Percentiles rank a stretch among this genome's conserved stretches.
Conservation (phyloP, 2,113 vertebrate genomes). For the Passer domesticus region DNA sequence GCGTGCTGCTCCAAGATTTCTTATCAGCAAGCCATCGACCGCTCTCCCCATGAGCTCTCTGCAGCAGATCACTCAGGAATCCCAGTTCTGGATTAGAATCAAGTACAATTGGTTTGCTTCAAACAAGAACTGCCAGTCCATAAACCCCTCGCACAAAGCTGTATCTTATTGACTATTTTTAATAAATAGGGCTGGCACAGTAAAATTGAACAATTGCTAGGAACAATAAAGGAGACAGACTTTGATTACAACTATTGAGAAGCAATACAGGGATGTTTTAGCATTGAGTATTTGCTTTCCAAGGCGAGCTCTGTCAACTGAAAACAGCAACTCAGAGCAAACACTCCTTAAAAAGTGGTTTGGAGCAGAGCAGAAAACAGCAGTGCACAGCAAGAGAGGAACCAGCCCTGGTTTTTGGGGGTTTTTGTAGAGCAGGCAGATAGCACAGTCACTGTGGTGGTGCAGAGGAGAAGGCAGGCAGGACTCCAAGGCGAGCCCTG, state of each 20-base stretch:
- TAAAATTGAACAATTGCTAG: conserved; percentile 14
- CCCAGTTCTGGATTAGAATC: not conserved
- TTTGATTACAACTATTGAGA: conserved; percentile 17
- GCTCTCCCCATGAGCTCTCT: not conserved
- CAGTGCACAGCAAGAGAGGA: not conserved
- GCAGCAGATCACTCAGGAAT: conserved; percentile 33
- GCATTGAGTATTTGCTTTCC: conserved; percentile 1
- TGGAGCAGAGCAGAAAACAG: not conserved
- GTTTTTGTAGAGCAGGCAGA: not conserved
- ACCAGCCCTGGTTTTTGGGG: not conserved
- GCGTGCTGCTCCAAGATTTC: not conserved
- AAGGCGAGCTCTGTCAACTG: not conserved
- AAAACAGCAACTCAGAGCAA: not conserved
- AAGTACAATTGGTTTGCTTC: conserved; percentile 14
- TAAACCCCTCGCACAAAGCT: not conserved
- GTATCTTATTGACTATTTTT: conserved; percentile 27
- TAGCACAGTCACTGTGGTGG: not conserved
- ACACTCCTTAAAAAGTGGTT: conserved; percentile 16
- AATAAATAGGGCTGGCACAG: conserved; percentile 47
- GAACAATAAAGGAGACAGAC: conserved; percentile 13
- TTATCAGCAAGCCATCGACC: not conserved
- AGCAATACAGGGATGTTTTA: not conserved
- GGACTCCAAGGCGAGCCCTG: not conserved
- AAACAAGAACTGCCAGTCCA: not conserved
- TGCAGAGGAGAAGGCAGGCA: conserved; percentile 5